Percentiles rank a stretch among this genome's conserved stretches.
These are phyloP conservation scores for Pseudochaenichthys georgianus DNA, from an alignment of 2,797 vertebrate species.

Conservation along the genomic window DNA sequence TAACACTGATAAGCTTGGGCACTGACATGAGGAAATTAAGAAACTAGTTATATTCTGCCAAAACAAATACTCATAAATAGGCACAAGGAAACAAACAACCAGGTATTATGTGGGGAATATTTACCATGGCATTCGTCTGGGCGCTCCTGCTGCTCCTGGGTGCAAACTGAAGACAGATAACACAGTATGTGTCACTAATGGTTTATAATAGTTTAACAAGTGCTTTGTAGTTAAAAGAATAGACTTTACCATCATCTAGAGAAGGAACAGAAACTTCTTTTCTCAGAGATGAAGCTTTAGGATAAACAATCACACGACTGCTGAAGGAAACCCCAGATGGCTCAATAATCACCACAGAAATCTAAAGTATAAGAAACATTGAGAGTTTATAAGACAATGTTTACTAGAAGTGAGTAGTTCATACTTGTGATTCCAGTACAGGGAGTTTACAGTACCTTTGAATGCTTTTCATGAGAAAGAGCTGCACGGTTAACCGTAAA, in stretches of 20 bases:
- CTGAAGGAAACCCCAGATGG: conserved; percentile 53
- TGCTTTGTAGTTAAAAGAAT: neutral
- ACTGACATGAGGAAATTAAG: conserved; percentile 54
- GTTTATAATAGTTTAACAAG: neutral
- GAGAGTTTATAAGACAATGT: neutral
- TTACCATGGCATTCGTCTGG: conserved; percentile 72
- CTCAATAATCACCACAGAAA: conserved; percentile 59
- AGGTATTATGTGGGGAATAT: neutral
- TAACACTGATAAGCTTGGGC: conserved; percentile 42
- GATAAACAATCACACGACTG: conserved; percentile 37
- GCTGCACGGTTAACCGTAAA: conserved; percentile 63
- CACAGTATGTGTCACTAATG: neutral
- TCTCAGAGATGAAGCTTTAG: rapidly evolving
- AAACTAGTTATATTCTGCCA: neutral
- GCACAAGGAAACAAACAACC: neutral
- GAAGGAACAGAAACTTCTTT: conserved; percentile 44
- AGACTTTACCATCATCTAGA: conserved; percentile 59
- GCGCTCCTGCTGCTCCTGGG: conserved; percentile 10
- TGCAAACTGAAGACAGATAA: conserved; percentile 69
- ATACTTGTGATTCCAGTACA: neutral
- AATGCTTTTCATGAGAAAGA: conserved; percentile 32
- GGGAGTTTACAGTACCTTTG: conserved; percentile 58
- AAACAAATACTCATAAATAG: neutral
- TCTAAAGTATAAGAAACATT: conserved; percentile 48
- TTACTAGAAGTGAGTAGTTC: neutral